Conservation (phyloP, 2,888 invertebrate genomes). For the Polymixis lichenea region DNA sequence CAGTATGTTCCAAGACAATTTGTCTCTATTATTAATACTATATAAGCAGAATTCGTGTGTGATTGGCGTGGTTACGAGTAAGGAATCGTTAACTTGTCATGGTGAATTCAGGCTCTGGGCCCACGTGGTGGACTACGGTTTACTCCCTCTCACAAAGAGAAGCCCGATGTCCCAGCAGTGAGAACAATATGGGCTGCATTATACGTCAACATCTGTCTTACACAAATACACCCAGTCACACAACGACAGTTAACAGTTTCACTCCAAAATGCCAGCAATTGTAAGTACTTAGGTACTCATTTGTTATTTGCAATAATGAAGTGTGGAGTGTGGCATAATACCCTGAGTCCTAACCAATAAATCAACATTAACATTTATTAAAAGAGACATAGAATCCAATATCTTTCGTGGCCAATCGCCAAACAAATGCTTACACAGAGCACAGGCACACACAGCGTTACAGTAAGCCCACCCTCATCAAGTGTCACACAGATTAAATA, state of each 20-base stretch:
- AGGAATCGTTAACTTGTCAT: no score
- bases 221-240: not conserved
- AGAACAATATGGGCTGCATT: not conserved
- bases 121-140: no score
- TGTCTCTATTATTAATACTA: no score
- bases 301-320: slow-evolving; percentile 11
- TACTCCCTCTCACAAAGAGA: no score
- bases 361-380: slow-evolving; percentile 35
- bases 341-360: slow-evolving; percentile 14
- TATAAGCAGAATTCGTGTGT: no score
- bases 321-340: not conserved
- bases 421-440: slow-evolving; percentile 20
- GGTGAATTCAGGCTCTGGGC: no score
- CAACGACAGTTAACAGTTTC: not conserved
- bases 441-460: slow-evolving; percentile 20
- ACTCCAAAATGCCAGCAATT: not conserved
- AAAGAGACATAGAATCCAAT: slow-evolving; percentile 31
- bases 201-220: not conserved
- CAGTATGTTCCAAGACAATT: no score
- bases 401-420: slow-evolving; percentile 20
- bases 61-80: no score
- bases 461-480: slow-evolving; percentile 59
- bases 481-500: slow-evolving; percentile 62
- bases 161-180: no score
- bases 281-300: not conserved